These are phyloP conservation scores for Drosophila nigromelanica DNA, from an alignment of 1,140 invertebrate genomes.

Conservation along the genomic window DNA sequence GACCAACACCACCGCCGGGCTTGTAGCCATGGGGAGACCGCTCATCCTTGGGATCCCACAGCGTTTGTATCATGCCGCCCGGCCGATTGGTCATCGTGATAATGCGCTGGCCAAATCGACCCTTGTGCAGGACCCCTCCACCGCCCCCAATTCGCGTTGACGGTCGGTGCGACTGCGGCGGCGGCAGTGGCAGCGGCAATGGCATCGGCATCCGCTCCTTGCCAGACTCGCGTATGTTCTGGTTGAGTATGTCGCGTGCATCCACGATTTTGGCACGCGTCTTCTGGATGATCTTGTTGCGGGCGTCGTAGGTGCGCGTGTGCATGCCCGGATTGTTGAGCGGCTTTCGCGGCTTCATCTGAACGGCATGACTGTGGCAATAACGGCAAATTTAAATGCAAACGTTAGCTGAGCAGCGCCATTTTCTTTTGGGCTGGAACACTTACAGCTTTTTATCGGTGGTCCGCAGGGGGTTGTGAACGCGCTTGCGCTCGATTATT, in stretches of 20 bases:
- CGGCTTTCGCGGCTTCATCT: conserved; percentile 34
- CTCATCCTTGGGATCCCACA: conserved; percentile 45
- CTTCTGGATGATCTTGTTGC: conserved; percentile 89
- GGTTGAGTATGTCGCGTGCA: conserved; percentile 88
- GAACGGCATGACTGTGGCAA: conserved; percentile 6
- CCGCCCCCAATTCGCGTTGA: conserved; percentile 9
- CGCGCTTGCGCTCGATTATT: conserved; percentile 66
- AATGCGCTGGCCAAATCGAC: conserved; percentile 47
- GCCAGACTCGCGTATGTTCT: conserved; percentile 86
- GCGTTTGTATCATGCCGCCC: conserved; percentile 10
- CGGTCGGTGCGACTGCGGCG: conserved; percentile 3
- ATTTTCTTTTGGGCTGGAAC: conserved; percentile 46
- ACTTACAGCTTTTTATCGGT: conserved; percentile 65
- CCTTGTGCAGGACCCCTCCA: conserved; percentile 13
- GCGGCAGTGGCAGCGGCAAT: not conserved
- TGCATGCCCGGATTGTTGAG: conserved; percentile 31
- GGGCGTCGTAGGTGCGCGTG: conserved; percentile 85
- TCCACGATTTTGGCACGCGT: conserved; percentile 88
- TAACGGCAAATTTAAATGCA: not conserved
- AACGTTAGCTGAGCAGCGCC: conserved; percentile 39
- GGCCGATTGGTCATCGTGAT: conserved; percentile 49
- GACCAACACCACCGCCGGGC: not conserved
- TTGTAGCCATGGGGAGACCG: conserved; percentile 13
- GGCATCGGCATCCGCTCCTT: conserved; percentile 37
- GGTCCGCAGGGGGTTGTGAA: conserved; percentile 19